These are phyloP conservation scores for Lepidurus apus DNA, from an alignment of 1,140 invertebrate genomes.

Conservation along the genomic window DNA sequence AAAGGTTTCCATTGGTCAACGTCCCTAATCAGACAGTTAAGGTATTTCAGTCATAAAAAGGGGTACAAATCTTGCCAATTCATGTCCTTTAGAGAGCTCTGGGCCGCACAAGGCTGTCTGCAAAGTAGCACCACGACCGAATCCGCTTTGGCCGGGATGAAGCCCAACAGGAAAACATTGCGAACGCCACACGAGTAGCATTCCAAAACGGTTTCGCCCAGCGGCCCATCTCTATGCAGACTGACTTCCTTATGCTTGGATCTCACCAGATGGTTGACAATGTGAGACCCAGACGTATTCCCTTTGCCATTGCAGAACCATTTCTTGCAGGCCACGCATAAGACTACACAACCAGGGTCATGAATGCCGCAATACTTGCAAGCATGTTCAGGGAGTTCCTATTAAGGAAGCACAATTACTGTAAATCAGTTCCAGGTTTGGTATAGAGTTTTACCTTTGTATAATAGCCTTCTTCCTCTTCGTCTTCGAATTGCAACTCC, in stretches of 20 bases:
- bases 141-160: constrained; percentile 98
- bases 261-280: constrained; percentile 96
- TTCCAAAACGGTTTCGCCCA: constrained; percentile 95
- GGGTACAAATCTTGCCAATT: constrained; percentile 65
- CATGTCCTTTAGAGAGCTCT: constrained; percentile 94
- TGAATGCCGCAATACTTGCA: constrained; percentile 99
- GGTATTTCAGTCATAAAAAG: not conserved
- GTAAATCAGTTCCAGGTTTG: not conserved
- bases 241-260: constrained; percentile 99
- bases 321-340: constrained; percentile 97
- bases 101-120: constrained; percentile 93
- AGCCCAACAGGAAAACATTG: constrained; percentile 96
- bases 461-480: constrained; percentile 85
- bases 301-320: constrained; percentile 99
- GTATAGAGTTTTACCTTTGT: constrained; percentile 54
- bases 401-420: constrained; percentile 37
- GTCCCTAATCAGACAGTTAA: constrained; percentile 55
- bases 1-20: constrained; percentile 98
- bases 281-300: constrained; percentile 96
- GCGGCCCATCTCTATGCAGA: constrained; percentile 91
- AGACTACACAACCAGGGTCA: constrained; percentile 94
- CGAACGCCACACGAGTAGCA: constrained; percentile 98
- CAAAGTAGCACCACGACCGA: constrained; percentile 98
- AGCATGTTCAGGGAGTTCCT: constrained; percentile 85
- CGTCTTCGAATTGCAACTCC: constrained; percentile 79